phyloP scores from a whole-genome alignment of 2,797 vertebrate species.

The Toxotes lorentzi region DNA sequence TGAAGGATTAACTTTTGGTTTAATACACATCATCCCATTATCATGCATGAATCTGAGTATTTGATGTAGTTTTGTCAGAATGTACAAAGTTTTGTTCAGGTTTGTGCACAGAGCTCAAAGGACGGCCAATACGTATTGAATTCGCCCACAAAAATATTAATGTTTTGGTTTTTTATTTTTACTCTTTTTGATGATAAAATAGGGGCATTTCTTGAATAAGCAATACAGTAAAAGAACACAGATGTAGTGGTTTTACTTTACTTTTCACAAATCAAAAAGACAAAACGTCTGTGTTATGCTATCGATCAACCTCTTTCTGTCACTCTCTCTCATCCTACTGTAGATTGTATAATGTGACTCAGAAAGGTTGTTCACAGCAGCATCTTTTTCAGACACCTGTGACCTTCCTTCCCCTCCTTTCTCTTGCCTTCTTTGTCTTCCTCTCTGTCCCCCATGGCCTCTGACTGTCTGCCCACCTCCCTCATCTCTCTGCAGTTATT shows the following conservation, averaged over 20 bases:
- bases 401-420: constrained; percentile 62
- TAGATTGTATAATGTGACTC: constrained; percentile 30
- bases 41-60: not conserved
- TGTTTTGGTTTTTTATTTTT: not conserved
- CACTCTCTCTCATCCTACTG: constrained; percentile 18
- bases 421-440: constrained; percentile 39
- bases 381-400: constrained; percentile 44
- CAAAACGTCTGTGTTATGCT: not conserved
- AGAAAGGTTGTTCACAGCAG: constrained; percentile 43
- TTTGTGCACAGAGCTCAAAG: not conserved
- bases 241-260: not conserved
- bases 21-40: not conserved
- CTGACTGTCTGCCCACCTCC: constrained; percentile 44
- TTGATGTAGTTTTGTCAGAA: not conserved
- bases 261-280: constrained; percentile 12
- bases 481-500: constrained; percentile 32
- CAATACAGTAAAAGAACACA: not conserved
- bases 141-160: not conserved
- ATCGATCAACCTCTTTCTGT: constrained; percentile 35
- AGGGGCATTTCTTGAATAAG: not conserved
- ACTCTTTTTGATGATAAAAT: not conserved
- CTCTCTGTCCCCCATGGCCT: constrained; percentile 40
- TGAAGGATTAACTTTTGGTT: not conserved
- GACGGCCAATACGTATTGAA: not conserved
- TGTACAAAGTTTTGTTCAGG: not conserved